phyloP scores from a whole-genome alignment of 2,888 invertebrate species.

The Stomorhina lunata region DNA sequence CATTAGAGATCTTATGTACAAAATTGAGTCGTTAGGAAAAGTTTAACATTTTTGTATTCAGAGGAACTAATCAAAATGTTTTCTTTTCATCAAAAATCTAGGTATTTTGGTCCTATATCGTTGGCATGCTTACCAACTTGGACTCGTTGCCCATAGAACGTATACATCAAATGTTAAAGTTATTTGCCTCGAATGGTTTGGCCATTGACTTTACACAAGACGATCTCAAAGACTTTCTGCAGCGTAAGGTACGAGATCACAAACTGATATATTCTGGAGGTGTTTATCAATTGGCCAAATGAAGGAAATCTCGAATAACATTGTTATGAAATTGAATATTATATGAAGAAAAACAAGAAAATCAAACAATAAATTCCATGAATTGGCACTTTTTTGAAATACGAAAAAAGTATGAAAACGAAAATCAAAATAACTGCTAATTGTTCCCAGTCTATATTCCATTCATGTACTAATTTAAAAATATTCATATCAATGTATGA shows the following conservation, averaged over 20 bases:
- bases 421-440: conserved; percentile 7
- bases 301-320: conserved; percentile 54
- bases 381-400: conserved; percentile 35
- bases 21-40: no score
- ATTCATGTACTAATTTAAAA: not conserved
- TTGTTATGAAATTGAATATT: conserved; percentile 3
- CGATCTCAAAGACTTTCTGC: conserved; percentile 93
- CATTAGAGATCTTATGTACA: no score
- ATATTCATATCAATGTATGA: not conserved
- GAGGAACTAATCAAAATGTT: no score
- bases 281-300: conserved; percentile 92
- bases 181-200: conserved; percentile 97
- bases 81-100: conserved; percentile 55
- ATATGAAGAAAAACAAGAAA: conserved; percentile 24
- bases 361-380: conserved; percentile 50
- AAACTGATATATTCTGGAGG: conserved; percentile 92
- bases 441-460: not conserved
- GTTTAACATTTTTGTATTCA: no score
- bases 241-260: conserved; percentile 95
- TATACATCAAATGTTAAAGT: conserved; percentile 97
- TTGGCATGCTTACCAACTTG: conserved; percentile 97
- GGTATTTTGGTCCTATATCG: conserved; percentile 96
- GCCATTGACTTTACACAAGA: conserved; percentile 93
- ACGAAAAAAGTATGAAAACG: conserved; percentile 2
- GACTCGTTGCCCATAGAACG: conserved; percentile 94